These are phyloP conservation scores for Chrysemys picta DNA, from an alignment of 2,113 vertebrate genomes.

Conservation along the genomic window DNA sequence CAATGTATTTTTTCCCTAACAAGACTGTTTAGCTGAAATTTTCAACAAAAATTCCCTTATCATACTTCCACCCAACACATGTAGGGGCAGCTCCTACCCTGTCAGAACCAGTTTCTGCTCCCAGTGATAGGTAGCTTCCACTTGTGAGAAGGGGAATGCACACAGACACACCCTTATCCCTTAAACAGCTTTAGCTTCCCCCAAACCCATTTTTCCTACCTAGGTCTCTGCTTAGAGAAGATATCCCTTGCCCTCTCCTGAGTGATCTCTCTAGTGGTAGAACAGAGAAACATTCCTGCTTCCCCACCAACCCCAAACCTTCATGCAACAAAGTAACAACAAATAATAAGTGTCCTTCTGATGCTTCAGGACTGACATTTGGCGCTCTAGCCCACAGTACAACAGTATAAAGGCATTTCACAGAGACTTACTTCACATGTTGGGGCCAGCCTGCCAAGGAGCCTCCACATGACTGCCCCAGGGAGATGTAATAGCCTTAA, in stretches of 20 bases:
- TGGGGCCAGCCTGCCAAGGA: not conserved
- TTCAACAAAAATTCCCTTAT: not conserved
- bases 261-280: not conserved
- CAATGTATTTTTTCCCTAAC: not conserved
- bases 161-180: not conserved
- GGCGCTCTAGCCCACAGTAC: not conserved
- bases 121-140: not conserved
- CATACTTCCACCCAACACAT: not conserved
- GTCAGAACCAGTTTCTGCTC: not conserved
- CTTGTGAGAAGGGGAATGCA: not conserved
- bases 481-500: not conserved
- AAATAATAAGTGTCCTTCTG: not conserved
- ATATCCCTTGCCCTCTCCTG: not conserved
- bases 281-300: not conserved
- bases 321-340: not conserved
- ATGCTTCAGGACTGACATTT: not conserved
- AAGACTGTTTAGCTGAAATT: not conserved
- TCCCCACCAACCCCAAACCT: not conserved
- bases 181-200: not conserved
- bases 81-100: not conserved
- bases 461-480: not conserved
- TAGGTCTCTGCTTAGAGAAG: fast-evolving
- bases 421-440: not conserved
- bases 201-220: not conserved
- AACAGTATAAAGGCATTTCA: not conserved